phyloP scores from a whole-genome alignment of 2,888 invertebrate genomes.

The Argyresthia goedartella region DNA sequence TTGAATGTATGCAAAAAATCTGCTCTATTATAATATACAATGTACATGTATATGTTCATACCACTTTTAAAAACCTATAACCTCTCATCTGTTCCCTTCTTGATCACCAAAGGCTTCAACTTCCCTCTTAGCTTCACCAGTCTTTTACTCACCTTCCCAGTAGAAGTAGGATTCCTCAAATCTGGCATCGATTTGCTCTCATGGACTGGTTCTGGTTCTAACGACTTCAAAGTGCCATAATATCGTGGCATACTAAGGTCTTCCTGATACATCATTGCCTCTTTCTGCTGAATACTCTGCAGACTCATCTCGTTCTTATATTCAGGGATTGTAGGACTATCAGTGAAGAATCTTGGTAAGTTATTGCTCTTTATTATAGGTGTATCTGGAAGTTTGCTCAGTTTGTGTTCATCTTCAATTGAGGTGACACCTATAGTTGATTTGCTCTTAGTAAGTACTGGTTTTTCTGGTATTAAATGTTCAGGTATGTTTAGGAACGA shows the following conservation, averaged over 20 bases:
- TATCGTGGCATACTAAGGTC: conserved; percentile 76
- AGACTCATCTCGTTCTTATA: conserved; percentile 56
- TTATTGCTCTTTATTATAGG: conserved; percentile 61
- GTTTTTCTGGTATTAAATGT: conserved; percentile 48
- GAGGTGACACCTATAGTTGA: conserved; percentile 51
- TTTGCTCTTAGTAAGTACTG: conserved; percentile 51
- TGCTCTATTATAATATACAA: too few relatives aligned
- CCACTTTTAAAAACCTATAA: conserved; percentile 17
- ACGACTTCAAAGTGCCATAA: conserved; percentile 54
- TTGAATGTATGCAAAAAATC: too few relatives aligned
- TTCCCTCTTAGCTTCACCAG: conserved; percentile 53
- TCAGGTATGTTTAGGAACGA: conserved; percentile 61
- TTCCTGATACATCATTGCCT: conserved; percentile 57
- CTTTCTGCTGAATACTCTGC: conserved; percentile 64
- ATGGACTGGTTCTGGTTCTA: conserved; percentile 37
- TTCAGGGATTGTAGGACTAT: conserved; percentile 44
- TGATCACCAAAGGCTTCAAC: conserved; percentile 58
- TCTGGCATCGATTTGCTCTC: conserved; percentile 67
- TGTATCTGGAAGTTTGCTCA: conserved; percentile 57
- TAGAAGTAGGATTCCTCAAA: conserved; percentile 37
- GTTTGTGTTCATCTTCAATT: conserved; percentile 36
- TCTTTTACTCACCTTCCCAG: conserved; percentile 51
- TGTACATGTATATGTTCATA: too few relatives aligned
- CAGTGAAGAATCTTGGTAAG: conserved; percentile 57
- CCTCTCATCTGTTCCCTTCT: conserved; percentile 55